A percentile compares a stretch with the other conserved stretches of the same genome.
Evolutionary conservation across 1,140 invertebrate species (phyloP).

Genomic region (Bicyclus anynana): DNA sequence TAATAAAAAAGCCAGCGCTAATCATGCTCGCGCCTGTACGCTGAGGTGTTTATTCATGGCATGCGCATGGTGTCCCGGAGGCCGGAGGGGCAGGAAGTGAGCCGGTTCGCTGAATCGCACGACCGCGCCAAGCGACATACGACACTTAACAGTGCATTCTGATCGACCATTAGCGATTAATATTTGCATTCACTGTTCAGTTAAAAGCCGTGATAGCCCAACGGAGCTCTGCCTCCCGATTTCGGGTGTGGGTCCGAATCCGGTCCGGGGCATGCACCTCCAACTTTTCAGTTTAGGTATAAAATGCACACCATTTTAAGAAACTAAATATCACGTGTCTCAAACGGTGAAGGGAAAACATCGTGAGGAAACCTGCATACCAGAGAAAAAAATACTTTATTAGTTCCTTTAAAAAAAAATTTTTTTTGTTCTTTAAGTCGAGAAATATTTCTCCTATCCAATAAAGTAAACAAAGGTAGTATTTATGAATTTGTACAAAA

Average conservation of each 20-base stretch:
- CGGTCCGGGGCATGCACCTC: no score
- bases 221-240: no score
- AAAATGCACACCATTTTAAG: no score
- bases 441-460: not conserved
- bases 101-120: constrained; percentile 55
- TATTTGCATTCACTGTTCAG: constrained; percentile 10
- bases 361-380: no score
- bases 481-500: not conserved
- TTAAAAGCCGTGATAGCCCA: no score
- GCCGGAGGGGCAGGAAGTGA: constrained; percentile 52
- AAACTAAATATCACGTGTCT: no score
- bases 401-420: no score
- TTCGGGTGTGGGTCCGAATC: no score
- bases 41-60: constrained; percentile 52
- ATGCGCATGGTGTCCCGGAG: constrained; percentile 34
- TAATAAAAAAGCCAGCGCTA: constrained; percentile 9
- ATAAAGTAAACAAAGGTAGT: not conserved
- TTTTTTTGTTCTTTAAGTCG: no score
- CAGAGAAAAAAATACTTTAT: no score
- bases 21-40: constrained; percentile 13
- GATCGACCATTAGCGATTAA: constrained; percentile 41
- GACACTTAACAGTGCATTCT: constrained; percentile 50
- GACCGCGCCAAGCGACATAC: constrained; percentile 41
- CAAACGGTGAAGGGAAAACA: no score
- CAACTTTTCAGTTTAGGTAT: no score